phyloP scores from a whole-genome alignment of 2,888 invertebrate species.

The Sicus ferrugineus region DNA sequence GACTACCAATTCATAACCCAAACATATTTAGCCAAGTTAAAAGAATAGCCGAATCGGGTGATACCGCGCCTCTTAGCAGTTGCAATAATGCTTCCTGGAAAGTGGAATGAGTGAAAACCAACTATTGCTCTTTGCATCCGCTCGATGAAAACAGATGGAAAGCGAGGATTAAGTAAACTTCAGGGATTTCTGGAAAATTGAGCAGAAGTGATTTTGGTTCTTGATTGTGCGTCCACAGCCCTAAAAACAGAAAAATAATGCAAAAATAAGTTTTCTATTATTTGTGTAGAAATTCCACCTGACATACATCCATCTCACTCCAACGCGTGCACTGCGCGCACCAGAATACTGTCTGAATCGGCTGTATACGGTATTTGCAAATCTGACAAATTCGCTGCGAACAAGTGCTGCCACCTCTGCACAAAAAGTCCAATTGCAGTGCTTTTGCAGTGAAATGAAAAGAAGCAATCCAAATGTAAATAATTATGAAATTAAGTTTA shows the following conservation, averaged over 20 bases:
- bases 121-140: no score
- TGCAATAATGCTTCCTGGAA: conserved; percentile 10
- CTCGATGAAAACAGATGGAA: background rate
- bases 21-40: background rate
- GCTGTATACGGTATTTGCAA: conserved; percentile 28
- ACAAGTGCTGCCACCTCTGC: conserved; percentile 28
- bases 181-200: no score
- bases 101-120: conserved; percentile 13
- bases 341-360: conserved; percentile 13
- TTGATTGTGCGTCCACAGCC: conserved; percentile 5
- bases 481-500: conserved; percentile 22
- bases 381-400: conserved; percentile 19
- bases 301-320: conserved; percentile 33
- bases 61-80: conserved; percentile 9
- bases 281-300: conserved; percentile 30
- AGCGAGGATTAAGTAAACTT: background rate
- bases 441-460: conserved; percentile 21
- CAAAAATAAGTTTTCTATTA: conserved; percentile 25
- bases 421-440: conserved; percentile 13
- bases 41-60: background rate
- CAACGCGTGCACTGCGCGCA: background rate
- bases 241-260: conserved; percentile 20
- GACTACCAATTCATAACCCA: background rate
- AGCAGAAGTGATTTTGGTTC: background rate
- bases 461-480: conserved; percentile 22